These are phyloP conservation scores for Himalopsyche japonica DNA, from an alignment of 2,888 invertebrate genomes.

Conservation along the genomic window DNA sequence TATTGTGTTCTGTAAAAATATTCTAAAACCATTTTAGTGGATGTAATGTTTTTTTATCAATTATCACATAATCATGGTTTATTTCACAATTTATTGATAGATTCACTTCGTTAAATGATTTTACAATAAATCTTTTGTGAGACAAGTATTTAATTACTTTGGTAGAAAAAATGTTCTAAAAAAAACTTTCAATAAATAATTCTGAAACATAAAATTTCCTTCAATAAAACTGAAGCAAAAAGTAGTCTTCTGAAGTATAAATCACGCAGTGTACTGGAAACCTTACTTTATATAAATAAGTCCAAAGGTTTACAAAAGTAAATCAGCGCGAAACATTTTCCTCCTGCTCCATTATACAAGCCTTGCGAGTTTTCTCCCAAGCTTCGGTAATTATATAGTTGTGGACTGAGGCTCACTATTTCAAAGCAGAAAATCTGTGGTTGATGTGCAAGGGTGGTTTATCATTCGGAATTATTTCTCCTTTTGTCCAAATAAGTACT, in stretches of 20 bases:
- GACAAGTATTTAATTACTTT: no score
- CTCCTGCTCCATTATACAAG: background rate
- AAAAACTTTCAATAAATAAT: background rate
- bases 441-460: conserved; percentile 4
- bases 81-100: no score
- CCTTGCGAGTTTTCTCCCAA: background rate
- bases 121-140: no score
- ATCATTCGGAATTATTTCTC: conserved; percentile 16
- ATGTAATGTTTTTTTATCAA: no score
- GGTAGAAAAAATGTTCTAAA: background rate
- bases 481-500: conserved; percentile 13
- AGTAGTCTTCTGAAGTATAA: background rate
- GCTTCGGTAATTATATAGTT: conserved; percentile 10
- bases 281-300: background rate
- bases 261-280: background rate
- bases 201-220: background rate
- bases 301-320: background rate
- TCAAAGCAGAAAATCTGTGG: conserved; percentile 15
- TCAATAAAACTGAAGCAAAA: background rate
- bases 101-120: no score
- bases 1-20: no score
- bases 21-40: no score
- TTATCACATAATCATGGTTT: no score
- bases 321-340: background rate
- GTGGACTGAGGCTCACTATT: conserved; percentile 7